Percentiles rank a stretch among this genome's conserved stretches.
These are phyloP conservation scores for Clarias macrocephalus DNA, from an alignment of 2,113 vertebrate genomes.

Conservation along the genomic window DNA sequence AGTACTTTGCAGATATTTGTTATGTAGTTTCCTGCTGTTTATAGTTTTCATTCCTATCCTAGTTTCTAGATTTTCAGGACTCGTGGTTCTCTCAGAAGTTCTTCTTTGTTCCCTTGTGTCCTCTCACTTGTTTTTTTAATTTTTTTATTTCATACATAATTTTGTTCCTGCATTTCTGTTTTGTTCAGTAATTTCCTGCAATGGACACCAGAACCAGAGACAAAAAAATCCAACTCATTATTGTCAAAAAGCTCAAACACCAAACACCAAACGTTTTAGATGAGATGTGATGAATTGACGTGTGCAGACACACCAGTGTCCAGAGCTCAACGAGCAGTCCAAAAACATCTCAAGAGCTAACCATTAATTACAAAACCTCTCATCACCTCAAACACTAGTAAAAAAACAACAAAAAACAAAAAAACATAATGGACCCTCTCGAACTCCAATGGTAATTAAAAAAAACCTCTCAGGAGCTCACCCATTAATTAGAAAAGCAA, in stretches of 20 bases:
- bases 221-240: background rate
- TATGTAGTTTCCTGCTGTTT: background rate
- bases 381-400: background rate
- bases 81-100: background rate
- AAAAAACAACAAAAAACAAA: background rate
- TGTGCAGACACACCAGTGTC: background rate
- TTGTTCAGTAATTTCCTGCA: background rate
- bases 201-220: background rate
- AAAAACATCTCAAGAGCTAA: background rate
- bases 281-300: background rate
- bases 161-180: background rate
- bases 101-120: background rate
- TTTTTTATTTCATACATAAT: too few relatives aligned
- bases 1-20: background rate
- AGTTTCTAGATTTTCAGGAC: background rate
- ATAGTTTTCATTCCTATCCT: too few relatives aligned
- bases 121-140: too few relatives aligned
- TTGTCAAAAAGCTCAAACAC: background rate
- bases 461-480: background rate
- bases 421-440: background rate
- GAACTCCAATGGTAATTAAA: background rate
- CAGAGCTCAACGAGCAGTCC: background rate
- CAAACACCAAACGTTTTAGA: background rate
- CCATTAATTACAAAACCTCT: background rate
- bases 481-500: background rate